Evolutionary conservation across 2,888 invertebrate genomes (phyloP).

Genomic region (Terebella lapidaria): DNA sequence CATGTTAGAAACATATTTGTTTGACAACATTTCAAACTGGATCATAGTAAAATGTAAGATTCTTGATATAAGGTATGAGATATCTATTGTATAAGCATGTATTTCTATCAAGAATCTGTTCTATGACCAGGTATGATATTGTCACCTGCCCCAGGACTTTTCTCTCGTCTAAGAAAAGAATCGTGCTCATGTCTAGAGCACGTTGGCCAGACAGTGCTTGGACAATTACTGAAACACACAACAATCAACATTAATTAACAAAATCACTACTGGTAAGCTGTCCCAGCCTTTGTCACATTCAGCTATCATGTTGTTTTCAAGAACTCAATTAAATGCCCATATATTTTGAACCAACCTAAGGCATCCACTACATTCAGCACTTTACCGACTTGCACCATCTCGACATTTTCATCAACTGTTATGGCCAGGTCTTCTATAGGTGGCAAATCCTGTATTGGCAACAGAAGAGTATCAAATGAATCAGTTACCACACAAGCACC

Average conservation of each 20-base stretch:
- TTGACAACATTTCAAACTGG: too few species aligned
- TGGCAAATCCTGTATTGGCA: constrained; percentile 4
- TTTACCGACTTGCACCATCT: neutral
- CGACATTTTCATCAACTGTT: neutral
- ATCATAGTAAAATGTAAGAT: too few species aligned
- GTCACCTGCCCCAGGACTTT: constrained; percentile 56
- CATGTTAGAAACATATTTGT: neutral
- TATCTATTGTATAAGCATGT: too few species aligned
- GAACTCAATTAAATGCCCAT: too few species aligned
- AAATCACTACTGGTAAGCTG: neutral
- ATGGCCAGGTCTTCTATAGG: constrained; percentile 8
- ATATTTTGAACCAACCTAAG: neutral
- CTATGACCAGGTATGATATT: neutral
- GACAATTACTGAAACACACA: constrained; percentile 25
- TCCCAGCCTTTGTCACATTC: too few species aligned
- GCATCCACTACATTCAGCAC: neutral
- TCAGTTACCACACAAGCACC: too few species aligned
- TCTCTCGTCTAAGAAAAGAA: constrained; percentile 78
- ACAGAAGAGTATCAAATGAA: too few species aligned
- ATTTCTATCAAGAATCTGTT: too few species aligned
- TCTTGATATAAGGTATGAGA: too few species aligned
- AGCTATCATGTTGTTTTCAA: too few species aligned
- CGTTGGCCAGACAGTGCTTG: constrained; percentile 62
- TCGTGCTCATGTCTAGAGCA: constrained; percentile 78
- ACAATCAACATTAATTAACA: neutral